Evolutionary conservation across 2,113 vertebrate species (phyloP).

Genomic region (Setophaga coronata): DNA sequence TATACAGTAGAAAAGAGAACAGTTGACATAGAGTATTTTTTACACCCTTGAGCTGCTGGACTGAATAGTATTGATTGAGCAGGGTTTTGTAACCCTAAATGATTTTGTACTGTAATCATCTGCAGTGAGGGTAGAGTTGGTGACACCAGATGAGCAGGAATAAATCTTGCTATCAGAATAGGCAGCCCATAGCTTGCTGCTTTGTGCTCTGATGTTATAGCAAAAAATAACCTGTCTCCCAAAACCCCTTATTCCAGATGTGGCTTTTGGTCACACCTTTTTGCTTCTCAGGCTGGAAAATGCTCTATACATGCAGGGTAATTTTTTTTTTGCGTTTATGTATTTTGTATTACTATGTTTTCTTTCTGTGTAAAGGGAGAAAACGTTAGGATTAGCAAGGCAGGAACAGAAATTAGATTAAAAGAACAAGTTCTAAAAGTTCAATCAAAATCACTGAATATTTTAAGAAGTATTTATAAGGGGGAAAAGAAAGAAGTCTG

Average conservation of each 20-base stretch:
- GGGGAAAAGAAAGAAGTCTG: neutral
- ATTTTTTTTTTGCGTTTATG: neutral
- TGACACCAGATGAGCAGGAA: constrained; percentile 9
- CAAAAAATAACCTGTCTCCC: neutral
- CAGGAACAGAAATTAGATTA: neutral
- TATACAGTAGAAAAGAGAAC: constrained; percentile 19
- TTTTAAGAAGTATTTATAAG: neutral
- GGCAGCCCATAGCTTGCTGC: neutral
- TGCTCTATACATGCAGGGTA: neutral
- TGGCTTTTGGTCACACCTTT: neutral
- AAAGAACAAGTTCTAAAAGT: neutral
- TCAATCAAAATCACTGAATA: neutral
- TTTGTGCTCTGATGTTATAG: neutral
- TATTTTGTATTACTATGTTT: neutral
- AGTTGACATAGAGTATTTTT: neutral
- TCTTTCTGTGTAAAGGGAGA: neutral
- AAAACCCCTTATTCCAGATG: neutral
- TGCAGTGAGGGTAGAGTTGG: neutral
- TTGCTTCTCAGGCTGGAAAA: neutral
- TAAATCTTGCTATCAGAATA: constrained; percentile 34
- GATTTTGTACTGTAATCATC: constrained; percentile 32
- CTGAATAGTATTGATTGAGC: neutral
- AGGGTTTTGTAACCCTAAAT: constrained; percentile 30
- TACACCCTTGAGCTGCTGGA: constrained; percentile 37
- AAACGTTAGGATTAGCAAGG: neutral